A percentile compares a stretch with the other conserved stretches of the same genome.
Evolutionary conservation across 92 coral and sea anemone species (phyloP).

Genomic region (Nematostella vectensis): DNA sequence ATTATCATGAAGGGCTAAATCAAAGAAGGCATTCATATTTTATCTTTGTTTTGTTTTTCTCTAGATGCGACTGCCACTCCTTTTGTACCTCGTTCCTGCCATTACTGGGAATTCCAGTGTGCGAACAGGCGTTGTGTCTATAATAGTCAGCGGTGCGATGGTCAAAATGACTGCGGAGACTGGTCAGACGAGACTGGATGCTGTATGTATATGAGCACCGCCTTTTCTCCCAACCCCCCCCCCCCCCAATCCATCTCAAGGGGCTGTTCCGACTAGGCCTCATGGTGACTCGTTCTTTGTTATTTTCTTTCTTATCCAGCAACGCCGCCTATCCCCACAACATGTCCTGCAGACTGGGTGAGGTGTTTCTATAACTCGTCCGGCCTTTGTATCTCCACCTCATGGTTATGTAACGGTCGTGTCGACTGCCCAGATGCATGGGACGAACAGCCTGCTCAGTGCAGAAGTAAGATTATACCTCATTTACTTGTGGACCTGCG

Average conservation of each 20-base stretch:
- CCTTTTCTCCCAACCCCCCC: background rate
- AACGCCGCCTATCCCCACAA: slow-evolving; percentile 3
- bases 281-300: too few relatives aligned
- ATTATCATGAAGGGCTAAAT: too few relatives aligned
- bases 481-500: too few relatives aligned
- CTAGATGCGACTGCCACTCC: too few relatives aligned
- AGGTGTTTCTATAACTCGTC: slow-evolving; percentile 2
- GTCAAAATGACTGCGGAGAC: slow-evolving; percentile 62
- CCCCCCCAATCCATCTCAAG: too few relatives aligned
- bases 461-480: slow-evolving; percentile 41
- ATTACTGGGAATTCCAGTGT: slow-evolving; percentile 56
- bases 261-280: too few relatives aligned
- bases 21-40: too few relatives aligned
- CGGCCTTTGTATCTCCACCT: slow-evolving; percentile 22
- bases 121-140: slow-evolving; percentile 34
- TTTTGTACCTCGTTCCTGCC: too few relatives aligned
- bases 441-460: slow-evolving; percentile 41
- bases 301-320: too few relatives aligned
- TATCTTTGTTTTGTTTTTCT: too few relatives aligned
- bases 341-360: slow-evolving; percentile 32
- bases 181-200: slow-evolving; percentile 61
- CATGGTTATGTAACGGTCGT: slow-evolving; percentile 60
- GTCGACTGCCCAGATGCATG: slow-evolving; percentile 41
- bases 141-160: slow-evolving; percentile 34
- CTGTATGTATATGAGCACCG: slow-evolving; percentile 36